These are phyloP conservation scores for Muntiacus muntjak DNA, from an alignment of 2,113 vertebrate species.

Conservation along the genomic window DNA sequence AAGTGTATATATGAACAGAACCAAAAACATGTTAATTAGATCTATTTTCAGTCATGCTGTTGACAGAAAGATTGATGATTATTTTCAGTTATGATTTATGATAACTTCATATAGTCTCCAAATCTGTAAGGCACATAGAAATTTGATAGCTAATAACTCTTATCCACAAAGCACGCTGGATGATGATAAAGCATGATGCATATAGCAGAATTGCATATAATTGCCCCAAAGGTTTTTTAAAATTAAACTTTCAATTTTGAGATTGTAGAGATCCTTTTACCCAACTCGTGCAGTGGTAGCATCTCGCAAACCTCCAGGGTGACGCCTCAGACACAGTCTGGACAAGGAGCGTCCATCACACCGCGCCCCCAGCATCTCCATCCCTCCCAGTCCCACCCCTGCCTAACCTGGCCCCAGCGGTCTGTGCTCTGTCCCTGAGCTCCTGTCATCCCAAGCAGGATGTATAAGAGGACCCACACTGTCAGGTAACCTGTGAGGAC, in stretches of 20 bases:
- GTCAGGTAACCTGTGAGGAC: no score
- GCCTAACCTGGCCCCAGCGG: rapidly evolving
- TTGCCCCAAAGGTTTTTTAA: background rate
- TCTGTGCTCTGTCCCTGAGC: background rate
- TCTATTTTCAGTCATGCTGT: constrained; percentile 1
- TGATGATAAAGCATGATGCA: background rate
- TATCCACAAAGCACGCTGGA: background rate
- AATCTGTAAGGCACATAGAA: background rate
- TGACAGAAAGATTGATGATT: background rate
- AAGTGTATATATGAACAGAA: background rate
- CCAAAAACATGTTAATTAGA: background rate
- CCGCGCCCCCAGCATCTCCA: background rate
- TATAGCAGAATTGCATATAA: background rate
- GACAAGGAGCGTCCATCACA: background rate
- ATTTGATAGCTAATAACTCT: background rate
- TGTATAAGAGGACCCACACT: background rate
- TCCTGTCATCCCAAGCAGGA: no score
- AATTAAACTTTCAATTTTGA: background rate
- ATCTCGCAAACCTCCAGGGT: background rate
- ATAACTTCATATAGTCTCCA: background rate
- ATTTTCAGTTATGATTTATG: background rate
- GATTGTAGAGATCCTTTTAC: background rate
- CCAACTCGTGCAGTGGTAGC: rapidly evolving
- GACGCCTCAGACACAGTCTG: rapidly evolving
- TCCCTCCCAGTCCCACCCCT: background rate